These are phyloP conservation scores for Rhopalosiphum padi DNA, from an alignment of 1,140 invertebrate genomes.

Conservation along the genomic window DNA sequence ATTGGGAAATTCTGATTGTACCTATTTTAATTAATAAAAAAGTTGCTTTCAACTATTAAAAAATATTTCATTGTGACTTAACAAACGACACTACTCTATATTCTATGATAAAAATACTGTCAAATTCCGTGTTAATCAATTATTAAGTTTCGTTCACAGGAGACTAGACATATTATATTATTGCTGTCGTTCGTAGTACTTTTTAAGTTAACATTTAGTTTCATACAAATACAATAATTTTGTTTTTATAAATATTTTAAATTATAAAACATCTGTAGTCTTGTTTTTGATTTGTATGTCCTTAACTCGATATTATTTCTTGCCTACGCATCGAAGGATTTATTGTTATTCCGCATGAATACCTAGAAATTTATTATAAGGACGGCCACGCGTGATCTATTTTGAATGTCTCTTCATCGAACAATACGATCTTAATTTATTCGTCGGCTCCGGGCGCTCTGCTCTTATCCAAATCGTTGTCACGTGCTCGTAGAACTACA, in stretches of 20 bases:
- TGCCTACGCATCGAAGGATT: neutral
- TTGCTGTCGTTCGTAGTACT: no score
- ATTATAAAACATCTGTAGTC: neutral
- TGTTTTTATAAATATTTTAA: neutral
- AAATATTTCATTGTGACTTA: no score
- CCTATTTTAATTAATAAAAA: neutral
- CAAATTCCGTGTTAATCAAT: no score
- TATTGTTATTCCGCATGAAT: neutral
- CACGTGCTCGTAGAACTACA: neutral
- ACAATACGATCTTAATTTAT: slow-evolving; percentile 39
- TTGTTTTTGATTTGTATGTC: neutral
- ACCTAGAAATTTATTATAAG: neutral
- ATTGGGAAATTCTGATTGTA: neutral
- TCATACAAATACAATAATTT: neutral
- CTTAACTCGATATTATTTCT: neutral
- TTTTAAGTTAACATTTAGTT: neutral
- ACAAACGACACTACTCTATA: no score
- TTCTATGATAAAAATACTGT: no score
- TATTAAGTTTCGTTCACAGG: no score
- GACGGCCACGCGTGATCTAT: neutral
- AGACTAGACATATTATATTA: no score
- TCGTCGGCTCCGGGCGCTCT: neutral
- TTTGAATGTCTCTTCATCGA: neutral
- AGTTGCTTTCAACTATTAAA: no score
- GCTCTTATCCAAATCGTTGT: neutral